Evolutionary conservation across 2,888 invertebrate species (phyloP), one percentile per base, ranked within the genome.

Genomic region (Adineta ricciae): DNA sequence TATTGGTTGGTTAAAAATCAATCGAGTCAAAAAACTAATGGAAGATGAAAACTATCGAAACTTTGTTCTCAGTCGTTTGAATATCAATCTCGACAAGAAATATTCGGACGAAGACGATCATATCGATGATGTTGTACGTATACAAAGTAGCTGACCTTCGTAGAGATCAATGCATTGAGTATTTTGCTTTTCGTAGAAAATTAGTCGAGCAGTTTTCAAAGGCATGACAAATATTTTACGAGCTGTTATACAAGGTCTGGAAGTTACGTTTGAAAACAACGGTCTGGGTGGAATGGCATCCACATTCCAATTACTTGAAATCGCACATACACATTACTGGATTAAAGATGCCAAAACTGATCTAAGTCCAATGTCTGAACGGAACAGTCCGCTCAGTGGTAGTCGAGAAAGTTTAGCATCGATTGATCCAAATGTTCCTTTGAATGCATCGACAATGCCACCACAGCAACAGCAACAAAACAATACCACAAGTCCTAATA

Each of bases 41-140:
- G 98, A 99, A 90, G 98, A 99, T 90, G 99, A 99, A 91, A 97
- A 95, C 83, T 96, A 98, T 91, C 93, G 99, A 54, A 97, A 96
- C 90, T 94, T 99, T 91, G 95, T 97, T 64, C 93, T 99, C 83
- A 95, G 95, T 87, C 95, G 97, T 89, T 92, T 99, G 7, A 99
- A 99, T 90, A 94, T 94, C 88, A 96, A 96, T 84, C 92, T 97
- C 85, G 96, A 96, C 88, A 93, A 94, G 88, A 97, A 95, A 91
- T 94, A 97, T 24, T 88, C 87, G 86, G 96, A 96, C 89, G 98
- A 91, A 85, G 90, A 97, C 91, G 95, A 87, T 27, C 89, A 96
- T 90, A 95, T 99, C 78, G 97, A 97, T 88, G 98, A 99, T 92
- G 95, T 97, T 92, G 97, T 78, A 41, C 4, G 78, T 38, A 11